These are phyloP conservation scores for Todiramphus chloris DNA, from an alignment of 2,113 vertebrate genomes.

Conservation along the genomic window DNA sequence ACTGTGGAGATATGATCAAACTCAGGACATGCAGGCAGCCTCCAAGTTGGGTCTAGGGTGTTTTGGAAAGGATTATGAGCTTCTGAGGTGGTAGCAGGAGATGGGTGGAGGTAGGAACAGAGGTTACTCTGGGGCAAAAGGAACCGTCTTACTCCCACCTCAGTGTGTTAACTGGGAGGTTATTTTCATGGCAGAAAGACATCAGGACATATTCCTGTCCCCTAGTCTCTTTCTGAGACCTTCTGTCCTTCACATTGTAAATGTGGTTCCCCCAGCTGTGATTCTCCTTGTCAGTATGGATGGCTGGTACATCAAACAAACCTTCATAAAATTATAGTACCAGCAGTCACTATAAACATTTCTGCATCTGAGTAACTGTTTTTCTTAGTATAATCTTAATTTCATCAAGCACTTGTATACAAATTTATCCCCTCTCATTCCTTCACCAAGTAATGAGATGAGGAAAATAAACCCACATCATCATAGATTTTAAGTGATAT, in stretches of 20 bases:
- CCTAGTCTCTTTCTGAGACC: background rate
- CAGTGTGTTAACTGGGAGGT: background rate
- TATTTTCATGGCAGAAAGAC: background rate
- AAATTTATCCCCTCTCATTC: background rate
- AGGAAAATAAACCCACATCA: background rate
- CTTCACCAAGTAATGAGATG: background rate
- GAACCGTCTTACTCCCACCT: background rate
- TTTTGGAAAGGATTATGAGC: background rate
- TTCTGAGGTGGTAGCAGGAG: background rate
- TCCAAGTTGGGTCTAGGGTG: accelerated
- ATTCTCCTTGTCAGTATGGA: background rate
- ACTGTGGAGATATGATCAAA: accelerated
- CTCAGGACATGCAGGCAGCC: background rate
- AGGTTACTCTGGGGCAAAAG: background rate
- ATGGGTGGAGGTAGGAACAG: background rate
- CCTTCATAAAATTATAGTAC: background rate
- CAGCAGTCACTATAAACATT: background rate
- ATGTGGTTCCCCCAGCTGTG: background rate
- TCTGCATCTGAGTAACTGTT: background rate
- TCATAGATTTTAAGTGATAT: background rate
- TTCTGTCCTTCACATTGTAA: background rate
- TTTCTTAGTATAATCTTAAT: background rate
- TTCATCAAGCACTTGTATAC: background rate
- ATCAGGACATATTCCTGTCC: background rate
- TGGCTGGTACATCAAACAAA: background rate